Evolutionary conservation across 2,797 vertebrate species (phyloP).

Genomic region (Mus spretus): DNA sequence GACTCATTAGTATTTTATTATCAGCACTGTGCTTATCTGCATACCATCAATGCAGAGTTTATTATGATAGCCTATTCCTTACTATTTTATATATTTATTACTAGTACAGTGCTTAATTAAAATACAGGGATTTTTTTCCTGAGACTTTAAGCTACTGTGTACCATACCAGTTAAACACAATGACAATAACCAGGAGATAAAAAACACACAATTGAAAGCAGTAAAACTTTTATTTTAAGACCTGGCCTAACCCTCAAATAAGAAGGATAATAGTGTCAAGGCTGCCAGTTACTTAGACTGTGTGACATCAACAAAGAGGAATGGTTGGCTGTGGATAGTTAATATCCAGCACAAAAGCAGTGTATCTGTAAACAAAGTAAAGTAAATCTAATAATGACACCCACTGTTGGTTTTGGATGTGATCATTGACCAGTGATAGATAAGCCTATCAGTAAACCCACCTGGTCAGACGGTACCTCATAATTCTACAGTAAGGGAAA

Average conservation of each 20-base stretch:
- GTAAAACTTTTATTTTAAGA: conserved; percentile 49
- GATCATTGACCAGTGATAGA: conserved; percentile 43
- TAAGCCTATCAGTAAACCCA: conserved; percentile 62
- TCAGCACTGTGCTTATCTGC: conserved; percentile 10
- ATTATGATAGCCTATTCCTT: neutral
- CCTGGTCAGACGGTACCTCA: neutral
- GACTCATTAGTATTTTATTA: conserved; percentile 25
- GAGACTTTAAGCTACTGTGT: conserved; percentile 28
- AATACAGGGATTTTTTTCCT: neutral
- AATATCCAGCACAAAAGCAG: conserved; percentile 58
- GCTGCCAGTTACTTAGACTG: conserved; percentile 28
- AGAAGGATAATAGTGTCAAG: neutral
- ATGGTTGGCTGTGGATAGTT: neutral
- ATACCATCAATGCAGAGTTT: conserved; percentile 32
- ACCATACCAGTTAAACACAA: conserved; percentile 2
- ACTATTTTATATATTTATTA: conserved; percentile 10
- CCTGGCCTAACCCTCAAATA: neutral
- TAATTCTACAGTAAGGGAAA: conserved; percentile 47
- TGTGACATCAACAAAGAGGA: conserved; percentile 43
- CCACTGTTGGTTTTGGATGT: conserved; percentile 44
- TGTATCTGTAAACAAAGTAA: conserved; percentile 53
- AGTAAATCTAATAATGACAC: conserved; percentile 39
- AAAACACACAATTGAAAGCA: conserved; percentile 27
- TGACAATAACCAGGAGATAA: conserved; percentile 27
- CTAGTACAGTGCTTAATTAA: conserved; percentile 57